Conservation (phyloP, 2,797 vertebrate species). For the Pyrocephalus nanus region DNA sequence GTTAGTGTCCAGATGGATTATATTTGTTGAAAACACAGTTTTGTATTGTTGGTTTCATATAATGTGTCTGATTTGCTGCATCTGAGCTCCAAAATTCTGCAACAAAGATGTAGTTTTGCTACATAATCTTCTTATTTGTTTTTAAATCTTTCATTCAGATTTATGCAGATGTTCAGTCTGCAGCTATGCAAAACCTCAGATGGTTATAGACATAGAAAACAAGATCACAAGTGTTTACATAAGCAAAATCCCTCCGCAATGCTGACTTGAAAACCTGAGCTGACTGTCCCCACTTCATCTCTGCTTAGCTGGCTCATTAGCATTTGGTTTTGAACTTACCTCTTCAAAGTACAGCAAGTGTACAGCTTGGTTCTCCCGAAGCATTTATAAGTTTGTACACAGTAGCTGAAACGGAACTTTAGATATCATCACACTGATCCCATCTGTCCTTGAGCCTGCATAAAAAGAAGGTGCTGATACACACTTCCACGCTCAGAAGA, state of each 20-base stretch:
- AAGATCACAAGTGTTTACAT: constrained; percentile 32
- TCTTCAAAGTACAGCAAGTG: constrained; percentile 30
- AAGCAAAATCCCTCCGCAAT: constrained; percentile 43
- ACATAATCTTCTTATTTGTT: constrained; percentile 57
- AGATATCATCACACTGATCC: background rate
- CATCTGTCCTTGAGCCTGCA: background rate
- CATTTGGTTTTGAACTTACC: constrained; percentile 43
- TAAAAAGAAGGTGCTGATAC: constrained; percentile 42
- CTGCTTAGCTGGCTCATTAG: constrained; percentile 28
- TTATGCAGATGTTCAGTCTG: constrained; percentile 61
- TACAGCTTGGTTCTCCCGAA: constrained; percentile 12
- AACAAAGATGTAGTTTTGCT: constrained; percentile 33
- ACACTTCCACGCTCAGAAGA: background rate
- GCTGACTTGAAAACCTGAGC: constrained; percentile 44
- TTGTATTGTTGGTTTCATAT: background rate
- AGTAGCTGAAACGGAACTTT: constrained; percentile 10
- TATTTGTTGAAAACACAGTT: background rate
- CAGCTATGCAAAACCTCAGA: constrained; percentile 56
- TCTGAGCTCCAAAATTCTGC: constrained; percentile 26
- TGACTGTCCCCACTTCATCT: constrained; percentile 45
- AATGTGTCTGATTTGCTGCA: constrained; percentile 29
- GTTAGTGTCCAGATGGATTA: background rate
- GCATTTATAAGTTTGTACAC: background rate
- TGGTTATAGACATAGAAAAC: constrained; percentile 6
- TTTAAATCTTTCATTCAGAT: constrained; percentile 40